Evolutionary conservation across 1,140 invertebrate species (phyloP).

Genomic region (Drosophila rhopaloa): DNA sequence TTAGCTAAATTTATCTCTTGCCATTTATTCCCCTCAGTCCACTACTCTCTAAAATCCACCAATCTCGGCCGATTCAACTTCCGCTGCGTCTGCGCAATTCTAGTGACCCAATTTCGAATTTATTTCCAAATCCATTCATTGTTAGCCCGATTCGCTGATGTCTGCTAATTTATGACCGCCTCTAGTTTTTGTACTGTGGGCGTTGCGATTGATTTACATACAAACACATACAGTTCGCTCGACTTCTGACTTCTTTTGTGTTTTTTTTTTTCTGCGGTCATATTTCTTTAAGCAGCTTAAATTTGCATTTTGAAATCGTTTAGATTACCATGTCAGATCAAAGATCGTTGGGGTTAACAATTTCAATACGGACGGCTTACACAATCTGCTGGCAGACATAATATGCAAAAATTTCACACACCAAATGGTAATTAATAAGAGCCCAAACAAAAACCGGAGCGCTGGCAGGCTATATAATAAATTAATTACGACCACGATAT

Average conservation of each 20-base stretch:
- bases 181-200: conserved; percentile 41
- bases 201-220: conserved; percentile 47
- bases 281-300: conserved; percentile 55
- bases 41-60: not conserved
- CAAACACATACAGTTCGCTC: conserved; percentile 41
- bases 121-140: conserved; percentile 60
- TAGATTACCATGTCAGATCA: conserved; percentile 44
- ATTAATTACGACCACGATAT: conserved; percentile 77
- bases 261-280: conserved; percentile 11
- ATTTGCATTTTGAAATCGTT: conserved; percentile 59
- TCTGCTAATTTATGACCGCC: conserved; percentile 56
- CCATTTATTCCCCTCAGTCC: not conserved
- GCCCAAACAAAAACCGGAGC: conserved; percentile 39
- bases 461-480: conserved; percentile 68
- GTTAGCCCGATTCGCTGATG: conserved; percentile 29
- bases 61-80: conserved; percentile 34
- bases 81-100: conserved; percentile 72
- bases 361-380: conserved; percentile 36
- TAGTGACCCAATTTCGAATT: conserved; percentile 64
- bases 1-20: conserved; percentile 1
- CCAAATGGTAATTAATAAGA: conserved; percentile 47
- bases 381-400: conserved; percentile 29
- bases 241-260: conserved; percentile 59
- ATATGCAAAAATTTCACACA: conserved; percentile 63
- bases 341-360: conserved; percentile 53